A percentile compares a stretch with the other conserved stretches of the same genome.
Conservation (phyloP, 2,888 invertebrate genomes). For the Tiliacea citrago region DNA sequence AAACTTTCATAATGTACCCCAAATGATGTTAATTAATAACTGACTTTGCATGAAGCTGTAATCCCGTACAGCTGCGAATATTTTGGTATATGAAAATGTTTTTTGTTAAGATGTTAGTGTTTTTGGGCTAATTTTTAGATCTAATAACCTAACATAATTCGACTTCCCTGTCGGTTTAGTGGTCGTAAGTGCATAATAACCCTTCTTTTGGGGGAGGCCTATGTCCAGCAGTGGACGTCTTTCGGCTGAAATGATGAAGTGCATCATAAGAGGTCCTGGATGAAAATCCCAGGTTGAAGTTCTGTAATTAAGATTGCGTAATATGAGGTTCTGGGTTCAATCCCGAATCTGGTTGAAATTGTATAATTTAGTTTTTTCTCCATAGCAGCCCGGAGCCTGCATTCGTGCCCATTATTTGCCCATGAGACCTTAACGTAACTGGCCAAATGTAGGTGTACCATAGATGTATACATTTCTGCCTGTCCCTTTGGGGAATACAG, state of each 20-base stretch:
- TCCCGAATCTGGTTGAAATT: background rate
- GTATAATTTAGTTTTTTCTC: background rate
- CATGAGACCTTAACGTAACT: background rate
- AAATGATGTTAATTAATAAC: constrained; percentile 70
- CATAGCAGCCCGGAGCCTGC: background rate
- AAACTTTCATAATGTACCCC: constrained; percentile 71
- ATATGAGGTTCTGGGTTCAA: background rate
- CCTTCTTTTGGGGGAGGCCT: too few relatives aligned
- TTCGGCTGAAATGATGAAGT: too few relatives aligned
- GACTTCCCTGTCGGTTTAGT: background rate
- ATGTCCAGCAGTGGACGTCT: too few relatives aligned
- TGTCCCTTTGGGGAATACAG: background rate
- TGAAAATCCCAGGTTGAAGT: too few relatives aligned
- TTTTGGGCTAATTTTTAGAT: constrained; percentile 45
- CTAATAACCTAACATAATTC: constrained; percentile 19
- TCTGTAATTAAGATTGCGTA: too few relatives aligned
- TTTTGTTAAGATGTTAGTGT: constrained; percentile 41
- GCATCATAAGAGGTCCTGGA: too few relatives aligned
- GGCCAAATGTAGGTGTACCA: background rate
- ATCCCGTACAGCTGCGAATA: constrained; percentile 50
- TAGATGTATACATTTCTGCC: too few relatives aligned
- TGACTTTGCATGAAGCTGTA: constrained; percentile 58
- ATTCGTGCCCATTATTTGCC: background rate
- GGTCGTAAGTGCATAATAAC: background rate
- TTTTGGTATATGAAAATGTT: constrained; percentile 43